Evolutionary conservation across 1,140 invertebrate genomes (phyloP).

Genomic region (Drosophila micromelanica): DNA sequence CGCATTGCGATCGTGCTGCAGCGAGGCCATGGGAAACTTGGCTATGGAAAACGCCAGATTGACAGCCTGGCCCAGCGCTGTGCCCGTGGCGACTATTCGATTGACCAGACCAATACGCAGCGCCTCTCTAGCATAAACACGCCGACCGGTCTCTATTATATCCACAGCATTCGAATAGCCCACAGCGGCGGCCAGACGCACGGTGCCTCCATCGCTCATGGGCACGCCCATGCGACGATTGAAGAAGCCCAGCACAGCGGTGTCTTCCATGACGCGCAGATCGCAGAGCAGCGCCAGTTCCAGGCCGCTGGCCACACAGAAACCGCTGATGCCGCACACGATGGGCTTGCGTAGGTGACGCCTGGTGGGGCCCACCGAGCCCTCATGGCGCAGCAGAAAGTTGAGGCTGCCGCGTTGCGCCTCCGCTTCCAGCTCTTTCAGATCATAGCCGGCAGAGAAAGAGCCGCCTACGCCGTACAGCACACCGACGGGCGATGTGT

Average conservation of each 20-base stretch:
- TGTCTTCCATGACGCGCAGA: conserved; percentile 93
- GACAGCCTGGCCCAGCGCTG: conserved; percentile 92
- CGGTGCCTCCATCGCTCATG: conserved; percentile 91
- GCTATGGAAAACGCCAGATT: conserved; percentile 90
- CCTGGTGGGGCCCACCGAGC: conserved; percentile 85
- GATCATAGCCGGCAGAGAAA: conserved; percentile 95
- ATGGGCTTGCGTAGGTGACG: conserved; percentile 91
- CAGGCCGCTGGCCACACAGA: conserved; percentile 94
- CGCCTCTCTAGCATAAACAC: conserved; percentile 91
- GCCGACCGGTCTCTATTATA: conserved; percentile 93
- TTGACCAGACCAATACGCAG: conserved; percentile 91
- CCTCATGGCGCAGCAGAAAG: conserved; percentile 69
- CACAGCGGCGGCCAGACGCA: conserved; percentile 90
- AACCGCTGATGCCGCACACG: conserved; percentile 94
- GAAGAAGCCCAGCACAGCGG: conserved; percentile 92
- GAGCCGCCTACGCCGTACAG: conserved; percentile 94
- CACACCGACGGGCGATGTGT: conserved; percentile 88
- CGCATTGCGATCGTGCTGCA: conserved; percentile 90
- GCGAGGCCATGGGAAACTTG: conserved; percentile 92
- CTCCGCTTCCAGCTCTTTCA: conserved; percentile 86
- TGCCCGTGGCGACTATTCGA: conserved; percentile 91
- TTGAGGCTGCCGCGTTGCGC: conserved; percentile 62
- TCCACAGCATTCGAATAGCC: conserved; percentile 94
- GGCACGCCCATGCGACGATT: conserved; percentile 94
- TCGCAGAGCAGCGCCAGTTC: conserved; percentile 96